phyloP scores from a whole-genome alignment of 1,140 invertebrate genomes.

The Zaprionus ghesquierei region DNA sequence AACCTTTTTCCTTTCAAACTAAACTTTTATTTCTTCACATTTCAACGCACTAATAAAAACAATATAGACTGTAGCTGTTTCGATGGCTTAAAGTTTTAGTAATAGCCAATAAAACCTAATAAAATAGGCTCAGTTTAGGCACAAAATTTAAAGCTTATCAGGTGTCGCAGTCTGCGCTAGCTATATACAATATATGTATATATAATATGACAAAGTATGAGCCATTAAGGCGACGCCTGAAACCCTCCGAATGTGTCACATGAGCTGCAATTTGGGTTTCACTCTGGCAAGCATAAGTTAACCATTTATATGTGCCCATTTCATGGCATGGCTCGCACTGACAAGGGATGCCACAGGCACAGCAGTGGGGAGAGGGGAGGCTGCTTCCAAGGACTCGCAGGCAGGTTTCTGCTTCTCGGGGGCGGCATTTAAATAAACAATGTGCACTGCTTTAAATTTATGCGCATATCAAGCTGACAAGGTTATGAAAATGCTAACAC shows the following conservation, averaged over 20 bases:
- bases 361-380: neutral
- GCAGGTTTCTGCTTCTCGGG: conserved; percentile 21
- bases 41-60: neutral
- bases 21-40: neutral
- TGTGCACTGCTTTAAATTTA: conserved; percentile 77
- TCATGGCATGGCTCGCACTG: neutral
- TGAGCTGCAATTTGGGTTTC: neutral
- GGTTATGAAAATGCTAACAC: conserved; percentile 78
- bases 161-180: neutral
- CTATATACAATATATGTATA: neutral
- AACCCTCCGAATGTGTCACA: neutral
- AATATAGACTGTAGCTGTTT: neutral
- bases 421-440: conserved; percentile 77
- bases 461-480: conserved; percentile 79
- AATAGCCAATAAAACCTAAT: neutral
- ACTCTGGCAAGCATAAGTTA: neutral
- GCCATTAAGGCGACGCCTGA: neutral
- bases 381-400: conserved; percentile 1
- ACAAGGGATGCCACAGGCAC: neutral
- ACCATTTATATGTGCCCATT: neutral
- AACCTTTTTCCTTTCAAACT: too few species aligned
- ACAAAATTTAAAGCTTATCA: neutral
- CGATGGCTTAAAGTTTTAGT: neutral
- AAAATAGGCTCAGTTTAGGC: neutral
- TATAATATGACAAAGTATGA: neutral